These are phyloP conservation scores for Atractosteus spatula DNA, from an alignment of 2,113 vertebrate genomes.

Conservation along the genomic window DNA sequence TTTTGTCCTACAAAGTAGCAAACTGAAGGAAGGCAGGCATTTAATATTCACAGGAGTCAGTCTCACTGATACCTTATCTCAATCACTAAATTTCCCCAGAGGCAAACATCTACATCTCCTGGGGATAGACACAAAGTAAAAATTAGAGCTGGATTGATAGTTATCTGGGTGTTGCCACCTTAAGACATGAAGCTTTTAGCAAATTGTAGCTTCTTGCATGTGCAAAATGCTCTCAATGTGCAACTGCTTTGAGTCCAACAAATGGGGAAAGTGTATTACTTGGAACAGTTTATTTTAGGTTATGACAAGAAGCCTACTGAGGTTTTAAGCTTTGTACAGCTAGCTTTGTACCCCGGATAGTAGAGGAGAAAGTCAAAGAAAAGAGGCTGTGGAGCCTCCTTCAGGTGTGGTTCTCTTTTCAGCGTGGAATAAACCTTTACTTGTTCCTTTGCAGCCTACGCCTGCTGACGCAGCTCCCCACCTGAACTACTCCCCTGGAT, in stretches of 20 bases:
- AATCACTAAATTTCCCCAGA: background rate
- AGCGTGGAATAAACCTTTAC: too few species aligned
- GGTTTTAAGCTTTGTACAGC: slow-evolving; percentile 9
- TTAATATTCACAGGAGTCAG: background rate
- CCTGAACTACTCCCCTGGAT: too few species aligned
- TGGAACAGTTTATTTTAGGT: slow-evolving; percentile 5
- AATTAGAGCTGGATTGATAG: slow-evolving; percentile 1
- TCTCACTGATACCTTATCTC: background rate
- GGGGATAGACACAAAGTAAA: background rate
- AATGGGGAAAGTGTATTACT: slow-evolving; percentile 7
- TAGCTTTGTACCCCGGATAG: background rate
- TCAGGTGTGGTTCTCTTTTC: too few species aligned
- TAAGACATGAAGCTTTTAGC: background rate
- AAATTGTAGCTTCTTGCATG: slow-evolving; percentile 1
- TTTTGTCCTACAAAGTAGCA: background rate
- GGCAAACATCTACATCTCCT: background rate
- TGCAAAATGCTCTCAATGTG: slow-evolving; percentile 5
- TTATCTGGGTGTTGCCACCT: slow-evolving; percentile 3
- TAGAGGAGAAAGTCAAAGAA: too few species aligned
- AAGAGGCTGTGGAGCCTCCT: too few species aligned
- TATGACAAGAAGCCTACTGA: slow-evolving; percentile 8
- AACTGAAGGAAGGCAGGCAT: background rate
- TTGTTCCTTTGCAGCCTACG: too few species aligned
- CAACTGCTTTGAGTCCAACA: background rate
- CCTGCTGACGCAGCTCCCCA: too few species aligned